Base-by-base conservation (phyloP, 2,888 invertebrate genomes). In the Ischnura elegans region DNA sequence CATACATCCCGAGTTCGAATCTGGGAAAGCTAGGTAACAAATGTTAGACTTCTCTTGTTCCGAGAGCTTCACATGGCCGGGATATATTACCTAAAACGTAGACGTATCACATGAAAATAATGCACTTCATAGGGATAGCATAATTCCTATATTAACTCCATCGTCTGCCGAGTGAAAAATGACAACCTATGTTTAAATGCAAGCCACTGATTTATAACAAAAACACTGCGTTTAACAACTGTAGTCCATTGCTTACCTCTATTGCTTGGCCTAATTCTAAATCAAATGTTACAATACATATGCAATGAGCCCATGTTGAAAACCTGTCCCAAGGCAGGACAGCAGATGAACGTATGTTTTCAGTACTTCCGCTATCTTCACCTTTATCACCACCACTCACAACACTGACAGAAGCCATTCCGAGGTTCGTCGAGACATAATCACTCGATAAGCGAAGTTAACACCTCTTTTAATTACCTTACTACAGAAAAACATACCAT, bases 1-100 rank as follows among this genome's bases (percentile, higher is more conserved):
- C 98, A 99, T 99, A 96, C 99, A 99, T 93, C 99, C 99, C 3
- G 99, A 99, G 96, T 99, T 99, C 0, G 99, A 99, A 96, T 99
- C 99, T 2, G 99, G 99, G 96, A 99, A 99, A 84, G 99, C 99
- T 96, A 99, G 97, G 96, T 99, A 99, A 96, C 99, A 99, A 95
- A 99, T 98, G 96, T 98, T 99, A 94, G 98, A 98, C 95, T 98
- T 98, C 96, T 99, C 98, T 96, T 98, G 98, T 95, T 98, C 98
- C 0, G 97, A 97, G 94, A 98, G 96, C 94, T 97, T 97, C 45
- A 98, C 97, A 95, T 98, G 98, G 94, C 97, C 97, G 29, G 99
- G 99, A 96, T 98, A 98, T 43, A 98, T 97, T 95, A 98, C 97
- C 98, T 98, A 96, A 93, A 96, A 96, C 13, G 93, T 94, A 94